Conservation (phyloP, 2,113 vertebrate genomes). For the Salvelinus namaycush region DNA sequence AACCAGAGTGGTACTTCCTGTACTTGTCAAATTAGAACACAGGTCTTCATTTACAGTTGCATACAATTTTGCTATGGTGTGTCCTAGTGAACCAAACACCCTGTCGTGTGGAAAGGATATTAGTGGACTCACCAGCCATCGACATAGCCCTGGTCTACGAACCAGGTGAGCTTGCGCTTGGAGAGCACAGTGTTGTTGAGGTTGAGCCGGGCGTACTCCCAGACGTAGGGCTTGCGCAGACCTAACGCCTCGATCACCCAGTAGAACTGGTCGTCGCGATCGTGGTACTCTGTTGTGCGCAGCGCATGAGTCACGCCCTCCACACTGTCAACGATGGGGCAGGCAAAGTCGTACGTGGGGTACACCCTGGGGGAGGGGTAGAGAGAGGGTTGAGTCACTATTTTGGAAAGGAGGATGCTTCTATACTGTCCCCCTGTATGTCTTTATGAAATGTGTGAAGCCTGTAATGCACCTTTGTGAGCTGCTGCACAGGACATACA, state of each 20-base stretch:
- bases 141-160: constrained; percentile 94
- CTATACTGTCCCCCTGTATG: too few relatives aligned
- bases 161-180: constrained; percentile 98
- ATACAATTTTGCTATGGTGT: too few relatives aligned
- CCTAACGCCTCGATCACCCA: constrained; percentile 91
- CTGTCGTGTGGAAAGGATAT: too few relatives aligned
- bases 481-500: too few relatives aligned
- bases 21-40: too few relatives aligned
- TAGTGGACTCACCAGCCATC: constrained; percentile 87
- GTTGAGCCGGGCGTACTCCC: constrained; percentile 96
- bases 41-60: too few relatives aligned
- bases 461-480: too few relatives aligned
- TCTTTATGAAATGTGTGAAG: too few relatives aligned
- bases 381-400: too few relatives aligned
- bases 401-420: too few relatives aligned
- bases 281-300: constrained; percentile 96
- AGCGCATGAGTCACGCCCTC: constrained; percentile 96
- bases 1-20: too few relatives aligned
- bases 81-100: too few relatives aligned
- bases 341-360: constrained; percentile 97
- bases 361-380: constrained; percentile 78
- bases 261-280: constrained; percentile 97
- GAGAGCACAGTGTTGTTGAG: constrained; percentile 98
- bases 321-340: constrained; percentile 95
- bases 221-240: constrained; percentile 93